Evolutionary conservation across 2,797 vertebrate genomes (phyloP).

Genomic region (Gila robusta): DNA sequence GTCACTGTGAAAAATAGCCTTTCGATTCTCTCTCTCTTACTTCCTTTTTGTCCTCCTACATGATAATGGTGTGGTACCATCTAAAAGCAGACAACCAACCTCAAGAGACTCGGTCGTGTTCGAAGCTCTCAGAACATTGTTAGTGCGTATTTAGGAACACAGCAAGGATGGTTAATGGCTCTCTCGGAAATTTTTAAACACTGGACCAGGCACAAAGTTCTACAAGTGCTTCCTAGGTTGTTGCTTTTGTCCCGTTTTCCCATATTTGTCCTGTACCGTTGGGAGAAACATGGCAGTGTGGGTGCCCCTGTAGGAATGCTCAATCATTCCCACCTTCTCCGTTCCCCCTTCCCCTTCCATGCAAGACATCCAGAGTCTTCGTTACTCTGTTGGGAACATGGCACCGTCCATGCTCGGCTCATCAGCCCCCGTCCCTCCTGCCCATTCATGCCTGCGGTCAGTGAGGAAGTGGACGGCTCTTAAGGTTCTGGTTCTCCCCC

Average conservation of each 20-base stretch:
- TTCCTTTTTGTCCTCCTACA: slow-evolving; percentile 28
- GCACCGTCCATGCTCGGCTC: slow-evolving; percentile 44
- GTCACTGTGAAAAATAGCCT: slow-evolving; percentile 11
- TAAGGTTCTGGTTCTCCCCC: slow-evolving; percentile 65
- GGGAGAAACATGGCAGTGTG: slow-evolving; percentile 46
- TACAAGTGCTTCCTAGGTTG: slow-evolving; percentile 10
- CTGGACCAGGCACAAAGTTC: neutral
- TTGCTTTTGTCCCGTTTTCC: slow-evolving; percentile 8
- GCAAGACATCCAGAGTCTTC: slow-evolving; percentile 30
- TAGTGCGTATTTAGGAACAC: slow-evolving; percentile 10
- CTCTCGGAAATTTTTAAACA: neutral
- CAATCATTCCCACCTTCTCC: slow-evolving; percentile 33
- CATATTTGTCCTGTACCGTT: neutral
- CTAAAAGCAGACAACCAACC: slow-evolving; percentile 61
- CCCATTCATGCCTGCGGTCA: slow-evolving; percentile 31
- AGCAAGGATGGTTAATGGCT: neutral
- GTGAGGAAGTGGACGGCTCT: slow-evolving; percentile 46
- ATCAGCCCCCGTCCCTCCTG: slow-evolving; percentile 28
- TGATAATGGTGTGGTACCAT: slow-evolving; percentile 51
- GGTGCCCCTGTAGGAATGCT: slow-evolving; percentile 38
- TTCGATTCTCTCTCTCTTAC: neutral
- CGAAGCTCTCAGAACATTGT: neutral
- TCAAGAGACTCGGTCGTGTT: neutral
- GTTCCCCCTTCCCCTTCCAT: neutral
- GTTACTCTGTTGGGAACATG: slow-evolving; percentile 27